phyloP scores from a whole-genome alignment of 2,888 invertebrate species.

The Idaea dimidiata region DNA sequence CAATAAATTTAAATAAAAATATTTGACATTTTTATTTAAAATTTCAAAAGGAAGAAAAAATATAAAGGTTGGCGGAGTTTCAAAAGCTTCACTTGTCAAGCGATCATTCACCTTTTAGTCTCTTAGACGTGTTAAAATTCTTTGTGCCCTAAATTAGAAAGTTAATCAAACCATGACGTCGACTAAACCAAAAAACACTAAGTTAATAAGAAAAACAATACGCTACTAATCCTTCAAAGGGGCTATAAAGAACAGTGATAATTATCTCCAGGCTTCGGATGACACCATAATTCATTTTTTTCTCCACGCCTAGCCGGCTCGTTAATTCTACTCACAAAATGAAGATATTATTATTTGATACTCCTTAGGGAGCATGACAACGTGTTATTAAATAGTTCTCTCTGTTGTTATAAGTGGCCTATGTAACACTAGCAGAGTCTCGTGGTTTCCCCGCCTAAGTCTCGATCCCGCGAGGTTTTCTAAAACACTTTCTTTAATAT shows the following conservation, averaged over 20 bases:
- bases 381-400: background rate
- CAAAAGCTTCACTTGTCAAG: too few species aligned
- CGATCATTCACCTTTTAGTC: too few species aligned
- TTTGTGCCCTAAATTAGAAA: background rate
- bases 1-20: too few species aligned
- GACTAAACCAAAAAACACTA: conserved; percentile 8
- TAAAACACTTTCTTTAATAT: too few species aligned
- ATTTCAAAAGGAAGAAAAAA: too few species aligned
- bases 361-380: conserved; percentile 34
- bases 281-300: conserved; percentile 57
- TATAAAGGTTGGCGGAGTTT: too few species aligned
- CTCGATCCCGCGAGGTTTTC: too few species aligned
- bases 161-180: background rate
- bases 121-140: too few species aligned
- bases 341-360: conserved; percentile 46
- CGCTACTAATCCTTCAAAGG: conserved; percentile 42
- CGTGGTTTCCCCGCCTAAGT: too few species aligned
- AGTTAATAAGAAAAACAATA: conserved; percentile 43
- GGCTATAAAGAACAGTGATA: conserved; percentile 49
- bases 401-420: background rate
- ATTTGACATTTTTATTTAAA: too few species aligned
- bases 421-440: too few species aligned
- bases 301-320: conserved; percentile 37
- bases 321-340: conserved; percentile 54
- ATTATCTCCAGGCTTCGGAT: conserved; percentile 53